A percentile compares a stretch with the other conserved stretches of the same genome.
Evolutionary conservation across 2,797 vertebrate species (phyloP).

Genomic region (Phoebastria nigripes): DNA sequence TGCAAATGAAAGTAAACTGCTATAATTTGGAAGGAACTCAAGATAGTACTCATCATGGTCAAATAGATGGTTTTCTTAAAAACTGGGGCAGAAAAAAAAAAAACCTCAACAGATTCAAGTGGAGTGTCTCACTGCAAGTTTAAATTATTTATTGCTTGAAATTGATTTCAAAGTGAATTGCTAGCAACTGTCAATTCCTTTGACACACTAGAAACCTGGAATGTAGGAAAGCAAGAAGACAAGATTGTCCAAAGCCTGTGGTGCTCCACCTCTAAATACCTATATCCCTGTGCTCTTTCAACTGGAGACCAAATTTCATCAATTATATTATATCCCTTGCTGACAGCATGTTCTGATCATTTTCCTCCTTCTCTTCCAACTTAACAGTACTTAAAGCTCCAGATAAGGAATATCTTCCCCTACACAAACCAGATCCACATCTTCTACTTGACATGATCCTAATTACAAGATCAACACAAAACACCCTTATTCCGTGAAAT

Average conservation of each 20-base stretch:
- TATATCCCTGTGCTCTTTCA: background rate
- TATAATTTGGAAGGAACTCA: background rate
- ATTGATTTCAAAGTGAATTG: background rate
- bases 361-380: background rate
- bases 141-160: background rate
- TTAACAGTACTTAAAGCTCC: background rate
- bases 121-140: background rate
- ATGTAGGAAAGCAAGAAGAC: background rate
- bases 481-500: background rate
- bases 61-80: background rate
- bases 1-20: background rate
- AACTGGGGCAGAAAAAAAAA: background rate
- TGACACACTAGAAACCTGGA: background rate
- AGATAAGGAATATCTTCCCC: background rate
- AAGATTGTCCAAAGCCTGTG: background rate
- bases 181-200: background rate
- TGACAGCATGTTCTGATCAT: background rate
- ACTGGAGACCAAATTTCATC: background rate
- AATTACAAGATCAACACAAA: background rate
- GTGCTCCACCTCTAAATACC: background rate
- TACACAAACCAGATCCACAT: background rate
- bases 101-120: background rate
- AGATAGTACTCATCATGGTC: background rate
- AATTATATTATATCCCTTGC: background rate
- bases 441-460: background rate